Evolutionary conservation across 2,113 vertebrate species (phyloP), one percentile per base, ranked within the genome.

Genomic region (Tonatia bakeri): DNA sequence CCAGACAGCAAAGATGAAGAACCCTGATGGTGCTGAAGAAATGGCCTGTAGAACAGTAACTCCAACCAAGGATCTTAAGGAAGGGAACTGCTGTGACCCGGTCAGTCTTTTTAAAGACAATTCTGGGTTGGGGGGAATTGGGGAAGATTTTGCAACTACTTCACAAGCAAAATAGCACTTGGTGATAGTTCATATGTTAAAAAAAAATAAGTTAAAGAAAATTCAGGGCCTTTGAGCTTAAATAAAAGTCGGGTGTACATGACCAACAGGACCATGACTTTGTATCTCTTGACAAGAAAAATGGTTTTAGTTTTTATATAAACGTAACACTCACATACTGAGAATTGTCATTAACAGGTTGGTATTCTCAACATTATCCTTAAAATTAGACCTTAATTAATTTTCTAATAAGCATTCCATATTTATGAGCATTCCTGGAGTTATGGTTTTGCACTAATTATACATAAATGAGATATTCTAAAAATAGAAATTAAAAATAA

Each of bases 321-420:
- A 92, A 40, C 72, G 20, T 20, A 31, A n/a, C 36, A 84, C 2
- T 96, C 45, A 79, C 33, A 82, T 47, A 65, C 4, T 75, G 31
- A 40, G 26, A 94, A 14, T 13, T 77, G 12, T 9, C 26, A 89
- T 80, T 79, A 86, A 77, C 17, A 52, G 56, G 56, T 22, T 61
- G 10, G 10, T 50, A 93, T 93, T 91, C 20, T 76, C 94, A 95
- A 80, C 15, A 91, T 45, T 56, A 72, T 36, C 28, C 19, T 92
- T 90, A 19, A 89, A 93, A 76, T 93, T 38, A 70, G 28, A 83
- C 1, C 26, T 91, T 79, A 72, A 79, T 91, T 59, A 95, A 94
- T 80, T 87, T 94, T 90, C 47, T 43, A 89, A 79, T 94, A 72
- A 47, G 70, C 61, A 5, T 59, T 80, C 3, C 38, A 95, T 77